Evolutionary conservation across 2,113 vertebrate genomes (phyloP), one percentile per base, ranked within the genome.

Genomic region (Rhodinocichla rosea): DNA sequence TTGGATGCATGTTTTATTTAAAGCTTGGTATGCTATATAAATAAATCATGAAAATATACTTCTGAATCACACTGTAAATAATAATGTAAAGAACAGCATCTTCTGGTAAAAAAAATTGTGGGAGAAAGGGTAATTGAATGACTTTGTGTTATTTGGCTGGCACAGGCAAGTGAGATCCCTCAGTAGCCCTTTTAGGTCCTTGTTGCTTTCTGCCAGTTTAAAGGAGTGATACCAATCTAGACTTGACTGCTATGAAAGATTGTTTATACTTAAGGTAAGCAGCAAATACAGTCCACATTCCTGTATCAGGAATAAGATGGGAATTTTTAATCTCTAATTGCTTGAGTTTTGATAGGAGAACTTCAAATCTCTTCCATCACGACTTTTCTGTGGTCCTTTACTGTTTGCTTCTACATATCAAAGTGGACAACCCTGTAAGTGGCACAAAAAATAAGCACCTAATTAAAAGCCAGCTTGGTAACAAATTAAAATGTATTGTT

Each of bases 21-120:
- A 96, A 93, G 60, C 76, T 95, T 69, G 45, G 83, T 90, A 20
- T 65, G 57, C 47, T 89, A 24, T 81, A 82, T 88, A 95, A 97
- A 96, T 96, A 97, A 97, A 97, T 96, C 40, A 96, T 96, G 70
- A 95, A 97, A 96, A 92, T 77, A 57, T 79, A 94, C 60, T 96
- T 89, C 68, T 95, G 95, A 97, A 92, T 97, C 79, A 94, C 96
- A 89, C 20, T 81, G 63, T 89, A 98, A 95, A 96, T 94, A 94
- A 95, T 92, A 95, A 88, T 64, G 35, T 91, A 95, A 92, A 93
- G 75, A 96, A 93, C n/a, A 94, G 60, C n/a, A 95, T 57, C 53
- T 73, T 94, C 27, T 77, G 64, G 32, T 35, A 88, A 55, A 88
- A 75, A 76, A 76, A 74, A 67, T 68, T 26, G 16, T 28, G 4